A percentile compares a stretch with the other conserved stretches of the same genome.
Conservation (phyloP, 2,113 vertebrate species). For the Brienomyrus brachyistius region DNA sequence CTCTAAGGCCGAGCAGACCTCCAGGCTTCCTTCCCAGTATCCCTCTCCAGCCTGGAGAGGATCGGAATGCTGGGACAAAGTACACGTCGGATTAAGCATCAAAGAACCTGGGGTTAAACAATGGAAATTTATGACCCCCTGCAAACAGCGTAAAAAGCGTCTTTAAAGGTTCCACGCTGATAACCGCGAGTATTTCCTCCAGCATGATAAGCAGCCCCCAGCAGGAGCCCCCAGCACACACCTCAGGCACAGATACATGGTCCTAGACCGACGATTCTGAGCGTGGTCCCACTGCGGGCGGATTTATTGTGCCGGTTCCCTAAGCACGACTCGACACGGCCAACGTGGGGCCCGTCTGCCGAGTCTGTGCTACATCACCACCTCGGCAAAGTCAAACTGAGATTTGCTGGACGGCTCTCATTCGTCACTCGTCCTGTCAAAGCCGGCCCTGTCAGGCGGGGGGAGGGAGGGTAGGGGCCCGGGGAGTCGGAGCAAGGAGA, state of each 20-base stretch:
- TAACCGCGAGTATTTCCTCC: slow-evolving; percentile 35
- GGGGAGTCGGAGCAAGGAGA: not conserved
- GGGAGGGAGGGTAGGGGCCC: not conserved
- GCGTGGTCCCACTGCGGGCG: not conserved
- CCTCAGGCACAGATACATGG: not conserved
- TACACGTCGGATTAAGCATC: slow-evolving; percentile 31
- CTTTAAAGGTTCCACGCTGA: slow-evolving; percentile 46
- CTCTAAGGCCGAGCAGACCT: not conserved
- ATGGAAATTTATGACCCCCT: slow-evolving; percentile 50
- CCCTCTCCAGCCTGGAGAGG: not conserved
- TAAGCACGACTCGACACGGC: not conserved
- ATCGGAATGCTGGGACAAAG: not conserved
- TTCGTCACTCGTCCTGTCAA: not conserved
- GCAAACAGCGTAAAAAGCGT: slow-evolving; percentile 42
- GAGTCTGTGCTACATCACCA: slow-evolving; percentile 4
- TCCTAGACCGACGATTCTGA: not conserved
- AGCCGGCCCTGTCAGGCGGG: not conserved
- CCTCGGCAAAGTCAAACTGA: not conserved
- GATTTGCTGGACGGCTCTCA: not conserved
- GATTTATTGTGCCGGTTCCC: not conserved
- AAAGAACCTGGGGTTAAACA: slow-evolving; percentile 48
- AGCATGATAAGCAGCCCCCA: slow-evolving; percentile 30
- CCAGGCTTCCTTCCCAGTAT: not conserved
- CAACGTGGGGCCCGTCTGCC: not conserved
- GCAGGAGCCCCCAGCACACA: not conserved